These are phyloP conservation scores for Hephaestus fuliginosus DNA, from an alignment of 2,797 vertebrate genomes.

Conservation along the genomic window DNA sequence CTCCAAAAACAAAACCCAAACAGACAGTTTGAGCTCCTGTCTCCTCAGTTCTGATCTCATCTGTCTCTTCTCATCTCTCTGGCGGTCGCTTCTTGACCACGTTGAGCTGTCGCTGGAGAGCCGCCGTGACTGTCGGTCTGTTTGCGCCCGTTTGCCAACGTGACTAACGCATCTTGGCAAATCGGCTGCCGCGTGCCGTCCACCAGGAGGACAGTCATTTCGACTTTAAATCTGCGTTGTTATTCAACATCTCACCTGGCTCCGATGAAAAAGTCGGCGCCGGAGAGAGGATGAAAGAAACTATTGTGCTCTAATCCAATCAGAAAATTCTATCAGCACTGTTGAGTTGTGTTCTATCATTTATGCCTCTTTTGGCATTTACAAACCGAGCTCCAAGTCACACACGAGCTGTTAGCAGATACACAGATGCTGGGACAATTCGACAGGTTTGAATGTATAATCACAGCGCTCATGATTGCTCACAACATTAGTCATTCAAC, in stretches of 20 bases:
- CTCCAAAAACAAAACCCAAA: not conserved
- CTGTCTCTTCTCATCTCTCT: not conserved
- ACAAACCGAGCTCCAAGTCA: slow-evolving; percentile 11
- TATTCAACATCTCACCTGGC: not conserved
- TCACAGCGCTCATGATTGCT: slow-evolving; percentile 21
- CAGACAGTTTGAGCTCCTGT: slow-evolving; percentile 14
- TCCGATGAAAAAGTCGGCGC: not conserved
- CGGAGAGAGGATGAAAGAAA: not conserved
- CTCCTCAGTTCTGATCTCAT: slow-evolving; percentile 22
- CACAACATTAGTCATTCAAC: slow-evolving; percentile 25
- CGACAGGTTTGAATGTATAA: slow-evolving; percentile 11
- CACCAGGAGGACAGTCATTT: not conserved
- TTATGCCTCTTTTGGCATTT: slow-evolving; percentile 2
- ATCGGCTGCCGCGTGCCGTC: slow-evolving; percentile 25
- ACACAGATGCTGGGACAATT: slow-evolving; percentile 16
- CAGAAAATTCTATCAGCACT: not conserved
- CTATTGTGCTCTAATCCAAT: not conserved
- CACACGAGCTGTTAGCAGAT: slow-evolving; percentile 9
- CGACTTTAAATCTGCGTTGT: slow-evolving; percentile 13
- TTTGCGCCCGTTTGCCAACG: slow-evolving; percentile 22
- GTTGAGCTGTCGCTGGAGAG: slow-evolving; percentile 43
- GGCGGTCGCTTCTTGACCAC: slow-evolving; percentile 5
- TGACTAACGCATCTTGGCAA: slow-evolving; percentile 47
- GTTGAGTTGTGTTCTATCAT: not conserved
- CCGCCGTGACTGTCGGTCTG: slow-evolving; percentile 10